phyloP scores from a whole-genome alignment of 2,797 vertebrate genomes.

The Rhabdophis nuchalis region DNA sequence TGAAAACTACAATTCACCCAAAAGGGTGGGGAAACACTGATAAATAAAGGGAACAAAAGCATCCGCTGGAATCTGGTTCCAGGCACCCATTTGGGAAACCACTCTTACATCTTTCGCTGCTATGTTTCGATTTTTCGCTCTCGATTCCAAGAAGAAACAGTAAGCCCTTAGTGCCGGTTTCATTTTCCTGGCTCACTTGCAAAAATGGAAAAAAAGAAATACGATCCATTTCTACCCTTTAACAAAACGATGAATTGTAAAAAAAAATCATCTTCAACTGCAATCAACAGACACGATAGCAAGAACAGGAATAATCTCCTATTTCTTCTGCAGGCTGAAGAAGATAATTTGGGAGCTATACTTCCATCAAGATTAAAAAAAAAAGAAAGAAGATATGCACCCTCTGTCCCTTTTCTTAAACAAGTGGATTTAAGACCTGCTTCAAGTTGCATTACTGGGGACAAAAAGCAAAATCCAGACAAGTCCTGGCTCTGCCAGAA shows the following conservation, averaged over 20 bases:
- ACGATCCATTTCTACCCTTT: background rate
- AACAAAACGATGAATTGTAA: background rate
- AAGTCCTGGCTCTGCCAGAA: background rate
- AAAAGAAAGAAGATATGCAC: background rate
- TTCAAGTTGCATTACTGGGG: background rate
- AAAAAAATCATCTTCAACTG: background rate
- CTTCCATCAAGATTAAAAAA: background rate
- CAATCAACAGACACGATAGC: background rate
- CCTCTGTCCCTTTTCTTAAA: background rate
- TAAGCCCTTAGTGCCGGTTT: background rate
- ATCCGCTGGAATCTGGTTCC: background rate
- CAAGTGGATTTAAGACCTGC: background rate
- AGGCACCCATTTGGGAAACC: background rate
- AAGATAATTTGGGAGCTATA: background rate
- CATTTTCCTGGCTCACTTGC: background rate
- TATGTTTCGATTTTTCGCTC: background rate
- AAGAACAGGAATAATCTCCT: background rate
- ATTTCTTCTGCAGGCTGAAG: background rate
- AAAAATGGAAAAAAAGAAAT: background rate
- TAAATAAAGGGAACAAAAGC: background rate
- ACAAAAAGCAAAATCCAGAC: background rate
- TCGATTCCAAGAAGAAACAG: background rate
- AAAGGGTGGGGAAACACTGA: rapidly evolving
- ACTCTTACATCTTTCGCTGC: background rate
- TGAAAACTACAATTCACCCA: background rate